phyloP scores from a whole-genome alignment of 53 echinoderm and acorn worm genomes.

The Holothuria scabra region DNA sequence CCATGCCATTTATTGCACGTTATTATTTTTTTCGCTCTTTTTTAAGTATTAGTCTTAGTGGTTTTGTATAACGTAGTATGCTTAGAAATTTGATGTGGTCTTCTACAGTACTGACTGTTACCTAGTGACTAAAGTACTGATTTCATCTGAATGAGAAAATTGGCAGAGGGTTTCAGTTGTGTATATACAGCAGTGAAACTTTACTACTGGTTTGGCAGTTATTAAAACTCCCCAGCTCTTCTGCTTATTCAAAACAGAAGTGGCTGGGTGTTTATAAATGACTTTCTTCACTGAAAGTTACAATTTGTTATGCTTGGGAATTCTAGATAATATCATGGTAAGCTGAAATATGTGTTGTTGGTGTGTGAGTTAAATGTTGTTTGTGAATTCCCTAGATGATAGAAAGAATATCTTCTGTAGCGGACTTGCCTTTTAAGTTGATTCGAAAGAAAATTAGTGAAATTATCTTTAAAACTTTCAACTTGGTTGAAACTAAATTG shows the following conservation, averaged over 20 bases:
- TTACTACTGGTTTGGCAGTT: too few species aligned
- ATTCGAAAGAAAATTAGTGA: background rate
- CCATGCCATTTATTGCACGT: constrained; percentile 7
- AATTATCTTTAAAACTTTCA: background rate
- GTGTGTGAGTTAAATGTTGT: constrained; percentile 27
- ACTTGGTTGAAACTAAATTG: background rate
- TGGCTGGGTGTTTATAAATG: too few species aligned
- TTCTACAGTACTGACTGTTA: constrained; percentile 38
- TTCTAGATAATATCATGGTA: constrained; percentile 3
- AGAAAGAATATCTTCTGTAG: background rate
- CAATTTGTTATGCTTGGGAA: too few species aligned
- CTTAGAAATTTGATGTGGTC: constrained; percentile 38
- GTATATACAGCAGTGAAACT: too few species aligned
- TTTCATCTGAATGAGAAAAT: too few species aligned
- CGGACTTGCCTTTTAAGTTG: too few species aligned
- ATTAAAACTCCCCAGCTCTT: too few species aligned
- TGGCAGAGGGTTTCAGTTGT: too few species aligned
- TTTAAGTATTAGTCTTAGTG: constrained; percentile 32
- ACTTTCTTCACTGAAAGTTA: too few species aligned
- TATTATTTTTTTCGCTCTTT: constrained; percentile 8
- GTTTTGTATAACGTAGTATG: constrained; percentile 38
- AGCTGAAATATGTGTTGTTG: constrained; percentile 33
- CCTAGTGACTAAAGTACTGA: background rate
- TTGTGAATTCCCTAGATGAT: background rate
- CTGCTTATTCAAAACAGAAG: too few species aligned